Conservation (phyloP, 2,888 invertebrate genomes). For the Dioctria rufipes region DNA sequence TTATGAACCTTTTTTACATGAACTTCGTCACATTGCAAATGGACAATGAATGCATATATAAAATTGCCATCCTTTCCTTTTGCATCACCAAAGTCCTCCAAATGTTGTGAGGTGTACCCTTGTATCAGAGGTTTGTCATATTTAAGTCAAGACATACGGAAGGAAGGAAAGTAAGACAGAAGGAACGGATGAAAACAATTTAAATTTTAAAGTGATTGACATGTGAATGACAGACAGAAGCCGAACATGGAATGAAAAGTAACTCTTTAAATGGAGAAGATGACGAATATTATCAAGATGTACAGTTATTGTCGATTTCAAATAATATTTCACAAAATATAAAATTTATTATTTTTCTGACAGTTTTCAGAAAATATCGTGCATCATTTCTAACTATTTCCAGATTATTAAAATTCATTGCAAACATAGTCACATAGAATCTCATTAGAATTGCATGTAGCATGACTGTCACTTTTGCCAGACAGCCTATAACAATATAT, state of each 20-base stretch:
- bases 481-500: slow-evolving; percentile 12
- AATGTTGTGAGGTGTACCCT: slow-evolving; percentile 13
- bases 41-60: slow-evolving; percentile 32
- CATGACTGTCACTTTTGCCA: not conserved
- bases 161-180: not conserved
- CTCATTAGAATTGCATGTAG: not conserved
- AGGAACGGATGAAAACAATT: slow-evolving; percentile 14
- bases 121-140: not conserved
- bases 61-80: slow-evolving; percentile 3
- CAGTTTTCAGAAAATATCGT: too few species aligned
- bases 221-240: not conserved
- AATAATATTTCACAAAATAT: too few species aligned
- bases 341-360: too few species aligned
- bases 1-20: slow-evolving; percentile 58
- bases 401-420: too few species aligned
- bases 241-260: too few species aligned
- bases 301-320: too few species aligned
- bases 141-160: too few species aligned
- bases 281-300: too few species aligned
- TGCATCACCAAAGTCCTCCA: not conserved
- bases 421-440: too few species aligned
- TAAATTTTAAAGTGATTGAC: slow-evolving; percentile 44
- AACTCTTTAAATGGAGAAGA: too few species aligned
- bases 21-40: slow-evolving; percentile 22
- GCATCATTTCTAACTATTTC: too few species aligned